These are phyloP conservation scores for Ennomos quercinarius DNA, from an alignment of 2,888 invertebrate species.

Conservation along the genomic window DNA sequence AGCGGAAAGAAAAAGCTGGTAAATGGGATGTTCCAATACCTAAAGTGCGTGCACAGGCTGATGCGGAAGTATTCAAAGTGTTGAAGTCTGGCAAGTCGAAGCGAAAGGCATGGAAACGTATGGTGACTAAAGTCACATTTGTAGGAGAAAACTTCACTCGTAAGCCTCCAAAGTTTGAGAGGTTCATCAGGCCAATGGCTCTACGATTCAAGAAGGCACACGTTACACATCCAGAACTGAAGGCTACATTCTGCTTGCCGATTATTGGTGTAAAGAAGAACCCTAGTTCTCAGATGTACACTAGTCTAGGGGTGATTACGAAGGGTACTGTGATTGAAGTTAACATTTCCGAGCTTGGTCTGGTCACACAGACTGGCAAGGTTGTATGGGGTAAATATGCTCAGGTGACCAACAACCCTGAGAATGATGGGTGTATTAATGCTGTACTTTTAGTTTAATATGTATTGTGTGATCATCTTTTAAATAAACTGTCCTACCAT, in stretches of 20 bases:
- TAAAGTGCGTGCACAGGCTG: slow-evolving; percentile 98
- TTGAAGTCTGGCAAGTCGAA: slow-evolving; percentile 96
- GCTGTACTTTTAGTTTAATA: slow-evolving; percentile 96
- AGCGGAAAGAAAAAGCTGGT: slow-evolving; percentile 99
- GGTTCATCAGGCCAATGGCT: slow-evolving; percentile 99
- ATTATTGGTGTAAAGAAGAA: slow-evolving; percentile 99
- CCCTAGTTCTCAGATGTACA: slow-evolving; percentile 98
- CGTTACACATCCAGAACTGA: slow-evolving; percentile 99
- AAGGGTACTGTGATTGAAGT: slow-evolving; percentile 99
- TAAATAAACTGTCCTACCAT: slow-evolving; percentile 19
- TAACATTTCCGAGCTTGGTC: slow-evolving; percentile 98
- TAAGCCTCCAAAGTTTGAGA: slow-evolving; percentile 99
- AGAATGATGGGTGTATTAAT: slow-evolving; percentile 99
- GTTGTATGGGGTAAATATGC: slow-evolving; percentile 99
- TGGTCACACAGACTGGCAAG: slow-evolving; percentile 99
- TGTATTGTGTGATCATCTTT: slow-evolving; percentile 3
- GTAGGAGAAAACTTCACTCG: slow-evolving; percentile 99
- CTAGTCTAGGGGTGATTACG: slow-evolving; percentile 98
- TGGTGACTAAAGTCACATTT: slow-evolving; percentile 99
- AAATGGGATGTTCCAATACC: slow-evolving; percentile 99
- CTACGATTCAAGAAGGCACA: slow-evolving; percentile 98
- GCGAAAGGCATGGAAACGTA: slow-evolving; percentile 99
- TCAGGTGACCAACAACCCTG: slow-evolving; percentile 99
- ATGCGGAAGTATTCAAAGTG: slow-evolving; percentile 98
- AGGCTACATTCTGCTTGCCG: slow-evolving; percentile 98